Evolutionary conservation across 2,113 vertebrate species (phyloP).

Genomic region (Phylloscopus trochilus): DNA sequence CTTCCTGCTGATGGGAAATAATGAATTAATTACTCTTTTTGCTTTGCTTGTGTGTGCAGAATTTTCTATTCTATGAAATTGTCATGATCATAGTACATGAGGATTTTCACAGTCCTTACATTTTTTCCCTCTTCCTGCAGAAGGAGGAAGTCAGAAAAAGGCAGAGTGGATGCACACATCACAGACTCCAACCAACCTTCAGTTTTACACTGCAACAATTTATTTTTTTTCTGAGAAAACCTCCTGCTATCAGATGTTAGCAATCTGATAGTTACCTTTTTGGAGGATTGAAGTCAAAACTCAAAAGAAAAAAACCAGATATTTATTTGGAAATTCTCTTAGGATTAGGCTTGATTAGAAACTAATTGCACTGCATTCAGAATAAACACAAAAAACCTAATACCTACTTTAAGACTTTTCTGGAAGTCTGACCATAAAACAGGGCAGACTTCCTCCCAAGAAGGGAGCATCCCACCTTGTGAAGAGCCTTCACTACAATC

Average conservation of each 20-base stretch:
- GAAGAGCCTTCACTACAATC: background rate
- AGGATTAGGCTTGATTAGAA: background rate
- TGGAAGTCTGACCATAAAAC: background rate
- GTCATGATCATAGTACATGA: background rate
- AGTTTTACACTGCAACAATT: background rate
- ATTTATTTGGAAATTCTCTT: background rate
- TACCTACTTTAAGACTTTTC: background rate
- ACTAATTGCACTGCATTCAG: background rate
- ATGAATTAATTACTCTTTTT: background rate
- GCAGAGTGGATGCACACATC: background rate
- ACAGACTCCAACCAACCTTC: background rate
- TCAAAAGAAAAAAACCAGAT: background rate
- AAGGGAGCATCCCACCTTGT: background rate
- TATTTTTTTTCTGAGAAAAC: background rate
- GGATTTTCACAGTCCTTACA: background rate
- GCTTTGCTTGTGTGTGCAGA: fast-evolving
- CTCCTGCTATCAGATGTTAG: background rate
- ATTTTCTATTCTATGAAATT: background rate
- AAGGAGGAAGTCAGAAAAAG: background rate
- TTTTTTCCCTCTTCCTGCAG: background rate
- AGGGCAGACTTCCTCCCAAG: background rate
- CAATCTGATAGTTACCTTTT: background rate
- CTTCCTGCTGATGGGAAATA: background rate
- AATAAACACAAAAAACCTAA: background rate
- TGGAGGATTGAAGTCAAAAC: background rate